phyloP scores from a whole-genome alignment of 2,113 vertebrate species.

The Vanacampus margaritifer region DNA sequence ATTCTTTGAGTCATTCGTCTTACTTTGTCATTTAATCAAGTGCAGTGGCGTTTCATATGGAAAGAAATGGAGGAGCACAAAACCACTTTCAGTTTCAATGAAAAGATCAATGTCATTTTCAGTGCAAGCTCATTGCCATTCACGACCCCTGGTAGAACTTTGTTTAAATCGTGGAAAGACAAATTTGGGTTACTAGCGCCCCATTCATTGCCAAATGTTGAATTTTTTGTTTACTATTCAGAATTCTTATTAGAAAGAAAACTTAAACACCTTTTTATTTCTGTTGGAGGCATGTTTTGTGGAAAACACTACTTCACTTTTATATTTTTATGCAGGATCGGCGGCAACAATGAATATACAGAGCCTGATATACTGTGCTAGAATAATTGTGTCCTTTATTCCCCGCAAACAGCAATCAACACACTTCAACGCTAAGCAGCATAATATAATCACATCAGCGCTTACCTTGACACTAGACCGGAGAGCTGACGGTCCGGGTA shows the following conservation, averaged over 20 bases:
- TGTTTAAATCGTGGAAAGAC: neutral
- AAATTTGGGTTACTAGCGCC: neutral
- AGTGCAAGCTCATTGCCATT: neutral
- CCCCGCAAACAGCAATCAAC: too few relatives aligned
- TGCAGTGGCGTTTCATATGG: neutral
- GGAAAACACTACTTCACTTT: too few relatives aligned
- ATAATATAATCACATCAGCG: too few relatives aligned
- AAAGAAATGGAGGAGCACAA: neutral
- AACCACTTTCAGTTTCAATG: neutral
- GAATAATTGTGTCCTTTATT: too few relatives aligned
- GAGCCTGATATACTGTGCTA: too few relatives aligned
- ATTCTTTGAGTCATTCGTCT: neutral
- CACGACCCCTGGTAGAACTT: neutral
- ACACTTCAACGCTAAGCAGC: too few relatives aligned
- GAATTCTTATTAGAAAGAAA: too few relatives aligned
- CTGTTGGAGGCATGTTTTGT: neutral
- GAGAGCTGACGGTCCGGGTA: too few relatives aligned
- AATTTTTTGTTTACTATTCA: neutral
- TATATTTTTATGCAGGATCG: too few relatives aligned
- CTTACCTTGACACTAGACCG: too few relatives aligned
- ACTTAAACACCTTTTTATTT: neutral
- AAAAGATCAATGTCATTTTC: slow-evolving; percentile 1
- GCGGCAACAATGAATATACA: too few relatives aligned
- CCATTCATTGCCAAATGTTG: neutral
- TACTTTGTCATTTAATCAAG: neutral